phyloP scores from a whole-genome alignment of 1,140 invertebrate species.

The Pseudomyrmex cubaensis region DNA sequence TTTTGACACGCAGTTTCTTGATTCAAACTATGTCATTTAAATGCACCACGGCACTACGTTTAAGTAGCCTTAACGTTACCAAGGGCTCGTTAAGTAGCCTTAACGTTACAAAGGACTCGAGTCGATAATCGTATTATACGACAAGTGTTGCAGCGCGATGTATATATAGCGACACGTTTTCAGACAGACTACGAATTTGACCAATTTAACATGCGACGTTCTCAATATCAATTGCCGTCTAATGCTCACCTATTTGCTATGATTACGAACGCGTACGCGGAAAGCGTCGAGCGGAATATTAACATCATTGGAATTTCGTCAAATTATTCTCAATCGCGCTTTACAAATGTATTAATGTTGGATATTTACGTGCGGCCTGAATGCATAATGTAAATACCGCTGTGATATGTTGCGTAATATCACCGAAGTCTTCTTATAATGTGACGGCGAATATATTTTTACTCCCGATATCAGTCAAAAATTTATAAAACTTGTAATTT shows the following conservation, averaged over 20 bases:
- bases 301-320: slow-evolving; percentile 8
- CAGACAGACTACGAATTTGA: neutral
- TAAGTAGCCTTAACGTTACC: neutral
- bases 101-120: slow-evolving; percentile 9
- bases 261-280: slow-evolving; percentile 3
- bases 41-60: neutral
- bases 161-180: neutral
- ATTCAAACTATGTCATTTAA: slow-evolving; percentile 21
- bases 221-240: slow-evolving; percentile 24
- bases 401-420: too few species aligned
- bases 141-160: neutral
- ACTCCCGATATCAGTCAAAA: neutral
- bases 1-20: neutral
- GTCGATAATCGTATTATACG: neutral
- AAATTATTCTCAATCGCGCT: slow-evolving; percentile 15
- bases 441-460: neutral
- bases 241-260: slow-evolving; percentile 13
- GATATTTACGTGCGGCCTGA: neutral
- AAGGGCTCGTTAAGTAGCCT: neutral
- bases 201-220: neutral
- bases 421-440: neutral
- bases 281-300: neutral
- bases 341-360: slow-evolving; percentile 11
- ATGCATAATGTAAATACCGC: neutral
- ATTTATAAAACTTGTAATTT: neutral